Percentiles rank a stretch among this genome's conserved stretches.
These are phyloP conservation scores for Erythrocercus mccallii DNA, from an alignment of 2,113 vertebrate genomes.

Conservation along the genomic window DNA sequence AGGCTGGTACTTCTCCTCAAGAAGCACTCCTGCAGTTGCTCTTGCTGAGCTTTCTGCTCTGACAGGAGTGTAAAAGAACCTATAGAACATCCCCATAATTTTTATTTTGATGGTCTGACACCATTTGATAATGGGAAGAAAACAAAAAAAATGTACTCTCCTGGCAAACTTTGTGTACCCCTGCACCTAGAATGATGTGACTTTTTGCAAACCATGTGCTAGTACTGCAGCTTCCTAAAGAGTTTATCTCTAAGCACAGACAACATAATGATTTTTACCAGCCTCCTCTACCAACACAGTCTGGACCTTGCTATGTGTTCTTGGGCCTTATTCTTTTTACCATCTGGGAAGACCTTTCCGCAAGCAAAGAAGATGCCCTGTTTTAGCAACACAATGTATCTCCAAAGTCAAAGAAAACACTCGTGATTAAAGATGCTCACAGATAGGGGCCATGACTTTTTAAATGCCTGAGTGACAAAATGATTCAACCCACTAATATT, in stretches of 20 bases:
- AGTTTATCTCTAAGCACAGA: neutral
- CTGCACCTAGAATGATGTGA: neutral
- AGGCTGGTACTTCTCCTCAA: neutral
- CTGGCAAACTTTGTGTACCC: neutral
- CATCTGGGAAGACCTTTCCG: neutral
- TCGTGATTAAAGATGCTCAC: neutral
- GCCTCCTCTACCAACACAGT: neutral
- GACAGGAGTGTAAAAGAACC: neutral
- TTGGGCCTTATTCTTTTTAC: neutral
- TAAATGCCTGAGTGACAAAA: neutral
- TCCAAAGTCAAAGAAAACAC: neutral
- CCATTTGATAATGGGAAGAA: neutral
- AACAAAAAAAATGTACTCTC: neutral
- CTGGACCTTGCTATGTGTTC: neutral
- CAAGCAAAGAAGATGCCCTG: neutral
- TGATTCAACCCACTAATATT: neutral
- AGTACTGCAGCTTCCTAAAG: neutral
- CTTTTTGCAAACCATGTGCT: neutral
- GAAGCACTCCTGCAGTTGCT: neutral
- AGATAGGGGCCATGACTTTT: neutral
- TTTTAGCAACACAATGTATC: neutral
- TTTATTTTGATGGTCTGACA: neutral
- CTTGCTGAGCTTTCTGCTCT: neutral
- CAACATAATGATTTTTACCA: neutral
- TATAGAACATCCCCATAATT: neutral